Percentiles rank a stretch among this genome's conserved stretches.
Evolutionary conservation across 2,888 invertebrate genomes (phyloP).

Genomic region (Allacma fusca): DNA sequence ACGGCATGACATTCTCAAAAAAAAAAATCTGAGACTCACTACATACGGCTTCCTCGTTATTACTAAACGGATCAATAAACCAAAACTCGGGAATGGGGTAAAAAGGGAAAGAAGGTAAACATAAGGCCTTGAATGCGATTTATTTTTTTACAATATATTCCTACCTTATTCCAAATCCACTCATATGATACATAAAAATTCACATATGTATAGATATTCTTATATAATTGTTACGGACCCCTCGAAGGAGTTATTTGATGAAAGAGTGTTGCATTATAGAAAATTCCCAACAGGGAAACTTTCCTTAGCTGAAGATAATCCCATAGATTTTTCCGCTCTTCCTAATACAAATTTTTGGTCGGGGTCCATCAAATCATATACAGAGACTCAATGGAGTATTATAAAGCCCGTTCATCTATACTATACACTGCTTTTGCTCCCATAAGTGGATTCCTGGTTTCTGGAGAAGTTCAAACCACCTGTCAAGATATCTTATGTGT

Average conservation of each 20-base stretch:
- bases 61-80: neutral
- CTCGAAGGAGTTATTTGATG: constrained; percentile 1
- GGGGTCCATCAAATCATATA: neutral
- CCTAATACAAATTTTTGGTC: too few species aligned
- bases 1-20: too few species aligned
- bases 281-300: too few species aligned
- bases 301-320: constrained; percentile 20
- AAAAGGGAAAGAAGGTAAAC: neutral
- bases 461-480: neutral
- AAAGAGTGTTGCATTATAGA: too few species aligned
- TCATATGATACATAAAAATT: too few species aligned
- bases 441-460: constrained; percentile 15
- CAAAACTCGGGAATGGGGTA: neutral
- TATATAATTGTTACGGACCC: too few species aligned
- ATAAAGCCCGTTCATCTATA: constrained; percentile 18
- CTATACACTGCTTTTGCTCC: neutral
- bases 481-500: neutral
- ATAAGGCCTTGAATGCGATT: neutral
- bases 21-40: too few species aligned
- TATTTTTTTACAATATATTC: neutral
- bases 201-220: too few species aligned
- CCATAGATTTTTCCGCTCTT: neutral
- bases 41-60: too few species aligned
- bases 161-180: too few species aligned
- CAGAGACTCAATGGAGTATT: neutral